These are phyloP conservation scores for Tenebrosternarchus preto DNA, from an alignment of 2,113 vertebrate species.

Conservation along the genomic window DNA sequence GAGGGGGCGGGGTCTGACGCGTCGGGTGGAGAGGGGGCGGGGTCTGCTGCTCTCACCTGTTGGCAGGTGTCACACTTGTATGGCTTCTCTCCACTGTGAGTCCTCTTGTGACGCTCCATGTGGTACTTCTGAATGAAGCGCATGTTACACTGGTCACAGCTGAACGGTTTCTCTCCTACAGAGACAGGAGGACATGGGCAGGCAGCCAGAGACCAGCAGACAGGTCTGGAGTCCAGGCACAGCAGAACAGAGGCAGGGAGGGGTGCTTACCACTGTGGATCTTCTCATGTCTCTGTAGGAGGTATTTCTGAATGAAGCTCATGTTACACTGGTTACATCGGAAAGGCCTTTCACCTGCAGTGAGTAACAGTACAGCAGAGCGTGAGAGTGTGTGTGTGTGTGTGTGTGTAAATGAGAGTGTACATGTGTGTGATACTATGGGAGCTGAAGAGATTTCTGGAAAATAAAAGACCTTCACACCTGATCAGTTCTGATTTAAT, in stretches of 20 bases:
- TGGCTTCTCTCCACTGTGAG: slow-evolving; percentile 99
- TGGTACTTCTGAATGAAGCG: slow-evolving; percentile 99
- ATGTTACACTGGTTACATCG: slow-evolving; percentile 98
- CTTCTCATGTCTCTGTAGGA: slow-evolving; percentile 95
- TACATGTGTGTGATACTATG: too few relatives aligned
- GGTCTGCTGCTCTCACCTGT: slow-evolving; percentile 76
- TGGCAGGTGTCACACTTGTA: slow-evolving; percentile 99
- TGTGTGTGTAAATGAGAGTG: background rate
- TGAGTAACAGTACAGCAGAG: background rate
- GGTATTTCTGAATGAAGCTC: slow-evolving; percentile 99
- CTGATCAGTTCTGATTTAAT: too few relatives aligned
- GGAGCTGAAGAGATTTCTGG: too few relatives aligned
- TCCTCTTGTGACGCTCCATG: slow-evolving; percentile 99
- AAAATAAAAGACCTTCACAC: too few relatives aligned
- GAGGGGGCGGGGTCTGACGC: too few relatives aligned
- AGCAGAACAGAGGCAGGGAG: background rate
- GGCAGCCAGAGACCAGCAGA: background rate
- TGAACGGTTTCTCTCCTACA: slow-evolving; percentile 97
- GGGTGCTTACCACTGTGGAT: slow-evolving; percentile 85
- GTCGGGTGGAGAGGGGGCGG: too few relatives aligned
- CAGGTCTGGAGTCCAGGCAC: background rate
- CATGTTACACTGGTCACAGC: slow-evolving; percentile 98
- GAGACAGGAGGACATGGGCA: background rate
- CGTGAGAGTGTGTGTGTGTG: background rate
- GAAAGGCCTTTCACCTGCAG: slow-evolving; percentile 90